A percentile compares a stretch with the other conserved stretches of the same genome.
These are phyloP conservation scores for Caradrina clavipalpis DNA, from an alignment of 2,888 invertebrate genomes.

Conservation along the genomic window DNA sequence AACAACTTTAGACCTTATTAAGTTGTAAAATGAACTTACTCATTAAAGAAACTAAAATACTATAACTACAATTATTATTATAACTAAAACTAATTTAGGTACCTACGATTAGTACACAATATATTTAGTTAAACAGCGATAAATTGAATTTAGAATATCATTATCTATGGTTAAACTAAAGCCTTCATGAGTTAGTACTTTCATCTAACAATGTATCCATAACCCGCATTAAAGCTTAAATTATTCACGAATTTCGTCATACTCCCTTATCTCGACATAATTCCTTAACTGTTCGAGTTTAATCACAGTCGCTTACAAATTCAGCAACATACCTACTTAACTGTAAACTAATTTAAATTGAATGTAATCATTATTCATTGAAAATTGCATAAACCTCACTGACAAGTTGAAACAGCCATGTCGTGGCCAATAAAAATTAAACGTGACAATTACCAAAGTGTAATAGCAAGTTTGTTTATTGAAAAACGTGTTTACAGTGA, in stretches of 20 bases:
- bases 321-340: conserved; percentile 56
- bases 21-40: neutral
- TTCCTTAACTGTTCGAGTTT: conserved; percentile 56
- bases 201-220: conserved; percentile 30
- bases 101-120: neutral
- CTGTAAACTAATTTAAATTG: conserved; percentile 63
- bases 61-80: too few species aligned
- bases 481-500: conserved; percentile 55
- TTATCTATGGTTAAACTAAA: conserved; percentile 1
- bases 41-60: too few species aligned
- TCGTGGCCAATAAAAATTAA: conserved; percentile 72
- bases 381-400: conserved; percentile 60
- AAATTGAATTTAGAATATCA: conserved; percentile 9
- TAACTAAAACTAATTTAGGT: too few species aligned
- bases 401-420: conserved; percentile 57
- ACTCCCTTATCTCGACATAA: conserved; percentile 60
- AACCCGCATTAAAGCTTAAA: conserved; percentile 35
- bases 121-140: neutral
- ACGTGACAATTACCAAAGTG: conserved; percentile 60
- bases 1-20: neutral
- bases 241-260: conserved; percentile 59
- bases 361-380: conserved; percentile 66
- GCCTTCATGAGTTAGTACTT: conserved; percentile 29
- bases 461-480: conserved; percentile 51
- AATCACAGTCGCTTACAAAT: conserved; percentile 54